phyloP scores from a whole-genome alignment of 2,888 invertebrate genomes.

The Sinhomidia bicolor region DNA sequence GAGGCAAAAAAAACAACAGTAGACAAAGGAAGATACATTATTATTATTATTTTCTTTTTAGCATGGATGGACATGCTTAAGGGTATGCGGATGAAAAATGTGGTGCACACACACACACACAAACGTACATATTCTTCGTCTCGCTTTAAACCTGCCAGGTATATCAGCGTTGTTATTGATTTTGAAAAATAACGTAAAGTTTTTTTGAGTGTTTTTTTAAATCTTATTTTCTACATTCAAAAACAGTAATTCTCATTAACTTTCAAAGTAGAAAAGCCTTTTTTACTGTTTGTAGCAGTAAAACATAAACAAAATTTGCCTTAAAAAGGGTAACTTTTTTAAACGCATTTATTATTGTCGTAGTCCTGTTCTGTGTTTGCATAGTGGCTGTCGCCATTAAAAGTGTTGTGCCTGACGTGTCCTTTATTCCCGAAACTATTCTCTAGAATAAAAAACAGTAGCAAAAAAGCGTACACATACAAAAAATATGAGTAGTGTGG shows the following conservation, averaged over 20 bases:
- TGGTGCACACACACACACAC: not conserved
- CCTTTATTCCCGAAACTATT: not conserved
- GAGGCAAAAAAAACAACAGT: not conserved
- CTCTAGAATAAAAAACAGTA: not conserved
- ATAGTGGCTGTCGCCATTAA: not conserved
- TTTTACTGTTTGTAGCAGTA: not conserved
- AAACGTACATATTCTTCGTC: no score
- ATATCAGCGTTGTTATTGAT: not conserved
- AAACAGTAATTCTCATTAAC: not conserved
- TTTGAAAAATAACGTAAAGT: not conserved
- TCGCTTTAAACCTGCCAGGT: not conserved
- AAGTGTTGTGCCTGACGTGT: not conserved
- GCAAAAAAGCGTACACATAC: not conserved
- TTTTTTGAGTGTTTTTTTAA: not conserved
- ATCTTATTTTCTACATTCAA: no score
- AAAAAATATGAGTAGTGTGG: not conserved
- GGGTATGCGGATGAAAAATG: conserved; percentile 17
- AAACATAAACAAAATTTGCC: no score
- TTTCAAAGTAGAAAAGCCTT: not conserved
- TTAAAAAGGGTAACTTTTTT: not conserved
- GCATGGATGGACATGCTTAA: not conserved
- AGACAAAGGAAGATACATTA: not conserved
- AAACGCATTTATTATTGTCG: not conserved
- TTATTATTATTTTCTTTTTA: not conserved
- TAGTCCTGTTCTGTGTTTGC: not conserved